Evolutionary conservation across 1,140 invertebrate species (phyloP).

Genomic region (Euura saliciscinereae): DNA sequence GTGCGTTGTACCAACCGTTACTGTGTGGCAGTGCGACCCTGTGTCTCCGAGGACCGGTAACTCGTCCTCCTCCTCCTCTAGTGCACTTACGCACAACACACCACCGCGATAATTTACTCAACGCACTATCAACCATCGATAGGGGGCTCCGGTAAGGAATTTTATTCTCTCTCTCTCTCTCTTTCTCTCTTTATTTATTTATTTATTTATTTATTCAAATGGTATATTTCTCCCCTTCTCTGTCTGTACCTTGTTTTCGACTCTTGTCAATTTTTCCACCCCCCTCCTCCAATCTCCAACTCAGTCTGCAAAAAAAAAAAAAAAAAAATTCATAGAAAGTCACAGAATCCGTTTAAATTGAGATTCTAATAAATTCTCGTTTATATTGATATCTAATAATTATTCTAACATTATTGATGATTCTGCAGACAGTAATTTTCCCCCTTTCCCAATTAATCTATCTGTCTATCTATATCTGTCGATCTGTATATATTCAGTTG

Average conservation of each 20-base stretch:
- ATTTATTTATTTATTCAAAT: neutral
- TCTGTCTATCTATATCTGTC: constrained; percentile 17
- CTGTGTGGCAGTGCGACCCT: constrained; percentile 61
- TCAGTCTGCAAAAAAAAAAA: too few relatives aligned
- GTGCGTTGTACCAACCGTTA: constrained; percentile 60
- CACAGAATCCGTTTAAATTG: too few relatives aligned
- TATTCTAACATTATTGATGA: too few relatives aligned
- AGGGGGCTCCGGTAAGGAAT: constrained; percentile 55
- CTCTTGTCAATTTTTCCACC: neutral
- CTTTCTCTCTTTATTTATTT: too few relatives aligned
- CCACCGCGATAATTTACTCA: constrained; percentile 60
- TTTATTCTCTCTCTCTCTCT: constrained; percentile 27
- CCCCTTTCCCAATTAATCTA: too few relatives aligned
- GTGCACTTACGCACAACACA: constrained; percentile 34
- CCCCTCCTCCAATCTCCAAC: neutral
- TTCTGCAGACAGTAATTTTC: too few relatives aligned
- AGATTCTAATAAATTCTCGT: too few relatives aligned
- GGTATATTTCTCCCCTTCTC: neutral
- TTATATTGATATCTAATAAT: too few relatives aligned
- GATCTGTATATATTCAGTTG: constrained; percentile 15
- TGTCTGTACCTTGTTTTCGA: neutral
- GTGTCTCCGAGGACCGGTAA: constrained; percentile 61
- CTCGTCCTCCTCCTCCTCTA: constrained; percentile 50
- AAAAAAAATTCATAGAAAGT: too few relatives aligned
- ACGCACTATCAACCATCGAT: constrained; percentile 55